Evolutionary conservation across 2,888 invertebrate genomes (phyloP), one percentile per base, ranked within the genome.

Genomic region (Seladonia tumulorum): DNA sequence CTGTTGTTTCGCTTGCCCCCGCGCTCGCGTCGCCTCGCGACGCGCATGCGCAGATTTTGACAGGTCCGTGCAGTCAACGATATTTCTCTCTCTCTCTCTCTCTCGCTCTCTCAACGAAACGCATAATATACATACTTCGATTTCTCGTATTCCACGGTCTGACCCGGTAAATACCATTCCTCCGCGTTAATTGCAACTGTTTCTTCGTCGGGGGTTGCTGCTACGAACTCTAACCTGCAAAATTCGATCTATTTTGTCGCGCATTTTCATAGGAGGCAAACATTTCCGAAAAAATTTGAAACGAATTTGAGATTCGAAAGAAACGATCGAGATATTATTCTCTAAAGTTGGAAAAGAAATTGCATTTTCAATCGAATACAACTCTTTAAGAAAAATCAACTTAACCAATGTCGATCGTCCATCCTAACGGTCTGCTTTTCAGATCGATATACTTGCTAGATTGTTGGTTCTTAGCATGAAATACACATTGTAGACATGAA

Each of bases 1-100:
- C 86, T 87, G 88, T 90, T 90, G 90, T 91, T 88, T 90, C 91
- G 66, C 87, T 88, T 81, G n/a, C 91, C 88, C 87, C 84, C 66
- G 66, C 66, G 35, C 57, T n/a, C 57, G 68, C 68, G 70, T 39
- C 68, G 68, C 68, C 12, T 42, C 70, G 70, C 76, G 73, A 57
- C 74, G 81, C 91, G 91, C 90, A 90, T 90, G 90, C 90, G 90
- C 88, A 82, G 76, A 57, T 83, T 91, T 90, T 90, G 90, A 91
- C 90, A 90, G 90, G 79, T 90, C 84, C 86, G 85, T 72, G 71
- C 78, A 88, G 81, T 75, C 78, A 88, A 85, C 63, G 90, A 87
- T 87, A 84, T 83, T 82, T 86, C 91, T 79, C 70, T 70, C 29
- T 29, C 60, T 60, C n/a, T n/a, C 60, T 25, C 25, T 16, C 63